phyloP scores from a whole-genome alignment of 2,797 vertebrate species.

The Pseudotriccus pelzelni region DNA sequence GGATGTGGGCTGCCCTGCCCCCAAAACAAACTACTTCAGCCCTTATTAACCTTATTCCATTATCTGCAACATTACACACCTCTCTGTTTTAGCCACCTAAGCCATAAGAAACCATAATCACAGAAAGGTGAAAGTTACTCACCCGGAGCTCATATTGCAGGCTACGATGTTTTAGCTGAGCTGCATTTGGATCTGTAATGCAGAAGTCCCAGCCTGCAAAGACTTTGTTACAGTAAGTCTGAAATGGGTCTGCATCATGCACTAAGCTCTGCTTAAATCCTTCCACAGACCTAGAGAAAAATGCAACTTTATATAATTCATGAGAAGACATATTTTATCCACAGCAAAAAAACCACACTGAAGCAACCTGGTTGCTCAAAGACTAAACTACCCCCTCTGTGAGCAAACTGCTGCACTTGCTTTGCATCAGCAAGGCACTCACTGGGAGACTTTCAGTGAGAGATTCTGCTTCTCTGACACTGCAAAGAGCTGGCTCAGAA shows the following conservation, averaged over 20 bases:
- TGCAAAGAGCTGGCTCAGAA: background rate
- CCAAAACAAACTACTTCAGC: background rate
- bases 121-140: background rate
- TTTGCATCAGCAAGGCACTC: background rate
- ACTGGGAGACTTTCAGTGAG: background rate
- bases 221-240: conserved; percentile 97
- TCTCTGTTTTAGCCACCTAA: background rate
- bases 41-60: background rate
- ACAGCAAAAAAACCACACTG: background rate
- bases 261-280: conserved; percentile 91
- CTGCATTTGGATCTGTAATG: conserved; percentile 85
- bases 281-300: conserved; percentile 81
- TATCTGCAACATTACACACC: background rate
- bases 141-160: conserved; percentile 91
- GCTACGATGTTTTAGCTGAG: conserved; percentile 85
- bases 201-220: conserved; percentile 98
- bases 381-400: background rate
- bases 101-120: background rate
- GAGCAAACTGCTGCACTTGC: background rate
- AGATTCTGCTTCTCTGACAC: background rate
- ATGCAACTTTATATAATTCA: background rate
- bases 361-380: background rate
- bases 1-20: background rate
- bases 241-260: conserved; percentile 87
- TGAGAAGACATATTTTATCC: background rate